A percentile compares a stretch with the other conserved stretches of the same genome.
Evolutionary conservation across 2,888 invertebrate genomes (phyloP).

Genomic region (Hypolimnas misippus): DNA sequence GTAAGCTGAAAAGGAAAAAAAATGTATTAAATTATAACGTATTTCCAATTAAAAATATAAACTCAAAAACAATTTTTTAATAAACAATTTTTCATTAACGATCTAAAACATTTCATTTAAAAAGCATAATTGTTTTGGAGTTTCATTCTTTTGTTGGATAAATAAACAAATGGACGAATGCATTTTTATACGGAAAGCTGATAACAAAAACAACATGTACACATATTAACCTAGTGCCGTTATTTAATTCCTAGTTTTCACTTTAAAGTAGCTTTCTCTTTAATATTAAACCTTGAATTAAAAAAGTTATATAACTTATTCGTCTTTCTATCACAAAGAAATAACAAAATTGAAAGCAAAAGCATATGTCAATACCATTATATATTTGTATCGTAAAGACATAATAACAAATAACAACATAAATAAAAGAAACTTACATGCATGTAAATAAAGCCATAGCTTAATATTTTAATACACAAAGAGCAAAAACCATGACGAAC

Average conservation of each 20-base stretch:
- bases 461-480: constrained; percentile 57
- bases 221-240: constrained; percentile 12
- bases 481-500: constrained; percentile 77
- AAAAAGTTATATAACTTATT: constrained; percentile 32
- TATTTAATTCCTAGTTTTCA: background rate
- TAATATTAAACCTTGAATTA: constrained; percentile 1
- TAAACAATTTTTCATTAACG: too few species aligned
- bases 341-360: constrained; percentile 35
- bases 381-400: constrained; percentile 25
- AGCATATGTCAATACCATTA: constrained; percentile 35
- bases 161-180: background rate
- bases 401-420: constrained; percentile 35
- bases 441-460: constrained; percentile 62
- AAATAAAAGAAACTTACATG: constrained; percentile 65
- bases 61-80: too few species aligned
- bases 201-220: constrained; percentile 8
- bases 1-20: constrained; percentile 63
- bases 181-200: background rate
- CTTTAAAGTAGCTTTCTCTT: background rate
- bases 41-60: too few species aligned
- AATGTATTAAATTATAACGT: constrained; percentile 12
- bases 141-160: background rate
- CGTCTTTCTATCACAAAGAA: constrained; percentile 11
- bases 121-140: too few species aligned
- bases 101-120: background rate